Conservation (phyloP, 2,888 invertebrate species). For the Steinernema carpocapsae region DNA sequence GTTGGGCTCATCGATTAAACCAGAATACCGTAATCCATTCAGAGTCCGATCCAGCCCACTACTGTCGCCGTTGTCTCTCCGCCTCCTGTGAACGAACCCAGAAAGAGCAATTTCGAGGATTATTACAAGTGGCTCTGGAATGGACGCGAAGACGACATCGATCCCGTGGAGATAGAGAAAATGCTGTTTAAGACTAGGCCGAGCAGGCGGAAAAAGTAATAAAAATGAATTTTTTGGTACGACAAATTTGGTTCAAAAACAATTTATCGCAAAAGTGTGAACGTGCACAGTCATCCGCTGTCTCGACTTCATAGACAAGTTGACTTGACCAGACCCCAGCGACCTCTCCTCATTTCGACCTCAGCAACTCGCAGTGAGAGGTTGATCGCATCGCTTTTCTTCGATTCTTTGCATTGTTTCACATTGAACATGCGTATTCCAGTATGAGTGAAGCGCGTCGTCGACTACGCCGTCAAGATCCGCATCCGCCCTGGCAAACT, state of each 20-base stretch:
- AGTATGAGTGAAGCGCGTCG: too few species aligned
- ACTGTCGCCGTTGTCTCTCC: background rate
- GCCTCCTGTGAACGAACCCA: background rate
- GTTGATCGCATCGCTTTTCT: too few species aligned
- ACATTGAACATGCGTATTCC: background rate
- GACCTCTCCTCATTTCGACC: background rate
- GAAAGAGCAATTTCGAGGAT: constrained; percentile 25
- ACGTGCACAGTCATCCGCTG: background rate
- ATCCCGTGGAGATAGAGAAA: background rate
- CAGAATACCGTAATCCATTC: background rate
- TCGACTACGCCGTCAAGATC: too few species aligned
- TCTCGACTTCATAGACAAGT: too few species aligned
- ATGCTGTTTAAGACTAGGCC: constrained; percentile 28
- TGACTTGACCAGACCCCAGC: background rate
- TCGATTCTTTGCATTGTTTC: too few species aligned
- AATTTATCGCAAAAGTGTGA: background rate
- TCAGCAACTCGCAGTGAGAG: background rate
- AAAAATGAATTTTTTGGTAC: background rate
- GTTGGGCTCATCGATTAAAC: too few species aligned
- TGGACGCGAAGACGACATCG: constrained; percentile 32
- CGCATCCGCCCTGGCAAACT: too few species aligned
- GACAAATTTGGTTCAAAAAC: background rate
- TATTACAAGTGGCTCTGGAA: constrained; percentile 28
- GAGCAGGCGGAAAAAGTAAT: background rate
- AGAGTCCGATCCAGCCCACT: background rate